These are phyloP conservation scores for Tachyglossus aculeatus DNA, from an alignment of 2,797 vertebrate species.

Conservation along the genomic window DNA sequence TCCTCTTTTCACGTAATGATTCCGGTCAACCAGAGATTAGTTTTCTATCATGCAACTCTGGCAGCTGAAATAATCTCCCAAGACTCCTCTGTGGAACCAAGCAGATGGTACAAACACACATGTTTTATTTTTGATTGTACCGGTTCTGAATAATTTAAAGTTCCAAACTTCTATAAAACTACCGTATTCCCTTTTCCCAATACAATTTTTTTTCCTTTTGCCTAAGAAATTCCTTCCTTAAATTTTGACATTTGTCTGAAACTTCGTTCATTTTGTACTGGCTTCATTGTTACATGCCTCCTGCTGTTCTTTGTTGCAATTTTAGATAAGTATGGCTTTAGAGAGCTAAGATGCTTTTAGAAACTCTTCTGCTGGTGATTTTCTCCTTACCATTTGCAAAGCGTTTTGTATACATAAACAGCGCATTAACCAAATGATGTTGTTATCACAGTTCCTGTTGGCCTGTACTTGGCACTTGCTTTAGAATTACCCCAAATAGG, in stretches of 20 bases:
- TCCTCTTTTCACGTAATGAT: slow-evolving; percentile 38
- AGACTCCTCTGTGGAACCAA: slow-evolving; percentile 54
- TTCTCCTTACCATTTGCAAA: slow-evolving; percentile 42
- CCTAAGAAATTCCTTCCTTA: slow-evolving; percentile 46
- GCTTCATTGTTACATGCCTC: slow-evolving; percentile 4
- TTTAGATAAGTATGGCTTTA: slow-evolving; percentile 46
- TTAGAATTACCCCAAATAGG: slow-evolving; percentile 30
- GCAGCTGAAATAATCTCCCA: slow-evolving; percentile 53
- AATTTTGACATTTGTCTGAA: slow-evolving; percentile 42
- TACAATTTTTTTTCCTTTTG: slow-evolving; percentile 30
- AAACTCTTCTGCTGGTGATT: slow-evolving; percentile 48
- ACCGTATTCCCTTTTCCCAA: slow-evolving; percentile 58
- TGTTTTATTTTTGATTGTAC: slow-evolving; percentile 49
- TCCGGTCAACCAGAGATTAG: slow-evolving; percentile 32
- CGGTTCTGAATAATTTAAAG: slow-evolving; percentile 58
- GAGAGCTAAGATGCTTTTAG: slow-evolving; percentile 54
- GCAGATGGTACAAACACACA: slow-evolving; percentile 48
- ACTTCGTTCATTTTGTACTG: slow-evolving; percentile 12
- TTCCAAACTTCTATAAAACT: slow-evolving; percentile 58
- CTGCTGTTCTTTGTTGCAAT: slow-evolving; percentile 42
- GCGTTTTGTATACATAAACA: slow-evolving; percentile 33
- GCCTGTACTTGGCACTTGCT: slow-evolving; percentile 27
- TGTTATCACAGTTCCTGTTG: slow-evolving; percentile 36
- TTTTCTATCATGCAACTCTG: slow-evolving; percentile 35
- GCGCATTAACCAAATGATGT: slow-evolving; percentile 33